Base-by-base conservation (phyloP, 2,113 vertebrate genomes). In the Aix galericulata region DNA sequence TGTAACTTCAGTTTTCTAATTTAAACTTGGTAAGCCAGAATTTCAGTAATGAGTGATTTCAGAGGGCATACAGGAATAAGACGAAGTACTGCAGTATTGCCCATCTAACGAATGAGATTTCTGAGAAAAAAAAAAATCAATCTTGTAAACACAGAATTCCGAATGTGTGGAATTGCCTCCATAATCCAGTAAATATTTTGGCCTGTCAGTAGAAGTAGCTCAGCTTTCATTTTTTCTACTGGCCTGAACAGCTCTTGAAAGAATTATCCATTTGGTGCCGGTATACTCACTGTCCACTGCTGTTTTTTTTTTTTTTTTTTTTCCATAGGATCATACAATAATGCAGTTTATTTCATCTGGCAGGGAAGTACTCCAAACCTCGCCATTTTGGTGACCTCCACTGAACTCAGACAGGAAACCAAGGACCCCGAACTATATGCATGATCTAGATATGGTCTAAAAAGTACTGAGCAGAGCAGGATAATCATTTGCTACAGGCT, bases 1-100 rank as follows among this genome's bases (percentile, higher is more conserved):
- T 84, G 42, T 34, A 67, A 91, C 60, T 91, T 75, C 60, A 12
- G 59, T 87, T 89, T 93, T 78, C 78, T 91, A 59, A 68, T 89
- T 87, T 93, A 89, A 87, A 89, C 16, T 55, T 80, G 74, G 31
- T 7, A 44, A 93, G 55, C 5, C 46, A 86, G 27, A 4, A 77
- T 90, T 81, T 88, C 22, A 2, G 17, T 74, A 90, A 56, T 59
- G 64, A 80, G 6, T 63, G 40, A 67, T 86, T 92, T 81, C 81
- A 58, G 22, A 85, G 5, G 59, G 15, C 22, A 34, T n/a, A 67
- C 5, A 72, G 42, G 9, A 81, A 68, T 42, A 88, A 63, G 25
- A 67, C 16, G 25, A 77, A 80, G 50, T 82, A 59, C n/a, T 59
- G 32, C 31, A 64, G 14, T 78, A 26, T 56, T 68, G 52, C 75